phyloP scores from a whole-genome alignment of 2,888 invertebrate species.

The Stenodema calcarata region DNA sequence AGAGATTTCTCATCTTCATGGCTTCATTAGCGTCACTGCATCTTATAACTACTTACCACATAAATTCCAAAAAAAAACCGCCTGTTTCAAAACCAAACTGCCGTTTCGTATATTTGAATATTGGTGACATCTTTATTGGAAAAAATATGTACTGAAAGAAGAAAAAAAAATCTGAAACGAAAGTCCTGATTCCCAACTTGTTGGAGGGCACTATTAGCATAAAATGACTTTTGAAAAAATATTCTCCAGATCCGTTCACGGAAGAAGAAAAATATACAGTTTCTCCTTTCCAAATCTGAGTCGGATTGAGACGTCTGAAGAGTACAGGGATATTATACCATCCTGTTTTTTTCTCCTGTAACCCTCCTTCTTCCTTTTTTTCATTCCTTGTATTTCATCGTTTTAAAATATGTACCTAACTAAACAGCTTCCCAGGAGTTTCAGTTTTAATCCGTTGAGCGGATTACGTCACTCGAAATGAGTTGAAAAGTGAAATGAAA shows the following conservation, averaged over 20 bases:
- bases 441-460: constrained; percentile 29
- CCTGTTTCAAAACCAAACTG: neutral
- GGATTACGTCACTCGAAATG: constrained; percentile 26
- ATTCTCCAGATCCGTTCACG: neutral
- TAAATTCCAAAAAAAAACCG: neutral
- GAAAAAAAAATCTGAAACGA: neutral
- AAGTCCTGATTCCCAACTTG: neutral
- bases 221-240: neutral
- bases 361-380: neutral
- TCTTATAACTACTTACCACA: neutral
- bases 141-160: neutral
- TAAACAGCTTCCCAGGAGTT: constrained; percentile 13
- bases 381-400: neutral
- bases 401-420: constrained; percentile 24
- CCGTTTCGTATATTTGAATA: neutral
- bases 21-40: neutral
- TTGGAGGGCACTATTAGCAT: constrained; percentile 5
- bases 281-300: neutral
- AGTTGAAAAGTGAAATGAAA: constrained; percentile 16
- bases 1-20: neutral
- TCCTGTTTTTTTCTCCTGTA: neutral
- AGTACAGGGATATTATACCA: neutral
- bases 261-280: neutral
- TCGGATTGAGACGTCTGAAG: neutral
- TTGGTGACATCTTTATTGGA: neutral